A percentile compares a stretch with the other conserved stretches of the same genome.
Conservation (phyloP, 2,888 invertebrate genomes). For the Cheilosia urbana region DNA sequence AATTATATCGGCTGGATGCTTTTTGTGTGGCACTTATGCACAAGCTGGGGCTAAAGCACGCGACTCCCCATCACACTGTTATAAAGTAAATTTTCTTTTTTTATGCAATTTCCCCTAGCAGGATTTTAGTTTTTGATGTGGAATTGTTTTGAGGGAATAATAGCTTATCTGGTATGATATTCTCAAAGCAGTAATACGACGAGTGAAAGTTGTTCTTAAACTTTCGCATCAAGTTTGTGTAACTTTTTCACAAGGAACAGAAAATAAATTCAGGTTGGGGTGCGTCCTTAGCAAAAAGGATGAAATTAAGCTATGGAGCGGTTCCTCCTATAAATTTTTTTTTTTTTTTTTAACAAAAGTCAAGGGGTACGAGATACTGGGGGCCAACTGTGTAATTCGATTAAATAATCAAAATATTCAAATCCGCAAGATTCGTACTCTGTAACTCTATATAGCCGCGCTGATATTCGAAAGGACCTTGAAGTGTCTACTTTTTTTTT, state of each 20-base stretch:
- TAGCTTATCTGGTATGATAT: constrained; percentile 41
- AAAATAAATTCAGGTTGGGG: background rate
- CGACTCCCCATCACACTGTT: constrained; percentile 14
- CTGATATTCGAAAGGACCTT: no score
- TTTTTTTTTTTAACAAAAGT: no score
- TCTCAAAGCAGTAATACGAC: constrained; percentile 15
- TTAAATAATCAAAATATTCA: no score
- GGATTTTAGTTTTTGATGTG: background rate
- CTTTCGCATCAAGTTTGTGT: background rate
- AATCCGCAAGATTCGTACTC: no score
- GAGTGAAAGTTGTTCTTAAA: constrained; percentile 24
- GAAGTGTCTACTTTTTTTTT: no score
- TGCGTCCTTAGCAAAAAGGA: background rate
- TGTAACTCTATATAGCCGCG: no score
- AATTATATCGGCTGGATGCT: constrained; percentile 2
- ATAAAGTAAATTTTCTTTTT: constrained; percentile 40
- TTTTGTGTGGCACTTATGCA: background rate
- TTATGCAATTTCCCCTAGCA: constrained; percentile 8
- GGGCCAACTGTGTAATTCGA: no score
- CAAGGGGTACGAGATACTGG: no score
- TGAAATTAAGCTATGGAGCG: background rate
- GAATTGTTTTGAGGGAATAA: constrained; percentile 15
- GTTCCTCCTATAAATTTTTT: background rate
- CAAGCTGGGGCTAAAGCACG: background rate
- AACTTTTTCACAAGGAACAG: background rate